phyloP scores from a whole-genome alignment of 2,888 invertebrate species.

The Chironomus tentans region DNA sequence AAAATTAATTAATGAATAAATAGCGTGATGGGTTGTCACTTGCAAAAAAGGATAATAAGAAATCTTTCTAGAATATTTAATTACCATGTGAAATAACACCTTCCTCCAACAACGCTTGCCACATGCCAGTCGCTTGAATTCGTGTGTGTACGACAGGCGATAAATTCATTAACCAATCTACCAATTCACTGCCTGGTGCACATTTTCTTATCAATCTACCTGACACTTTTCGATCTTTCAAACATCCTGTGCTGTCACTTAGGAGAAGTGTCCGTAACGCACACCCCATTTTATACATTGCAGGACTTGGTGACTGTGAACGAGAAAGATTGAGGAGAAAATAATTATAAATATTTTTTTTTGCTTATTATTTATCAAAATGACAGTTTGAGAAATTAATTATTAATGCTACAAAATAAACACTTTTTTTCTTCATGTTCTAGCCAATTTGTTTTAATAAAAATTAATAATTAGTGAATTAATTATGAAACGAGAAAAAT shows the following conservation, averaged over 20 bases:
- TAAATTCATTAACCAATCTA: constrained; percentile 66
- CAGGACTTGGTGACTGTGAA: constrained; percentile 50
- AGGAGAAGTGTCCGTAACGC: constrained; percentile 58
- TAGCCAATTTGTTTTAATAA: neutral
- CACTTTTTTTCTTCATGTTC: neutral
- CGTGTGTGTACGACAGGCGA: constrained; percentile 54
- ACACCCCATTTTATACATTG: constrained; percentile 59
- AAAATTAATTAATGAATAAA: neutral
- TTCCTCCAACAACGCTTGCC: constrained; percentile 73
- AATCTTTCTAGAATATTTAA: constrained; percentile 1
- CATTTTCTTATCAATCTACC: constrained; percentile 55
- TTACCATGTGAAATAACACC: constrained; percentile 65
- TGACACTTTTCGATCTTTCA: constrained; percentile 57
- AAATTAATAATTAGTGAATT: constrained; percentile 13
- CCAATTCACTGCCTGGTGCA: constrained; percentile 70
- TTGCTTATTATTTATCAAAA: neutral
- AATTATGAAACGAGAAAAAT: neutral
- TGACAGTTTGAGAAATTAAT: neutral
- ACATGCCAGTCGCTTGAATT: constrained; percentile 68
- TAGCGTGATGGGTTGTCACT: neutral
- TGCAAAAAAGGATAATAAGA: neutral
- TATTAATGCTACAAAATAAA: neutral
- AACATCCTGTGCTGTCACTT: constrained; percentile 52
- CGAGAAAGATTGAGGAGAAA: neutral
- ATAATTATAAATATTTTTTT: neutral